Base-by-base conservation (phyloP, 2,797 vertebrate genomes). In the Gallinago solitaria region DNA sequence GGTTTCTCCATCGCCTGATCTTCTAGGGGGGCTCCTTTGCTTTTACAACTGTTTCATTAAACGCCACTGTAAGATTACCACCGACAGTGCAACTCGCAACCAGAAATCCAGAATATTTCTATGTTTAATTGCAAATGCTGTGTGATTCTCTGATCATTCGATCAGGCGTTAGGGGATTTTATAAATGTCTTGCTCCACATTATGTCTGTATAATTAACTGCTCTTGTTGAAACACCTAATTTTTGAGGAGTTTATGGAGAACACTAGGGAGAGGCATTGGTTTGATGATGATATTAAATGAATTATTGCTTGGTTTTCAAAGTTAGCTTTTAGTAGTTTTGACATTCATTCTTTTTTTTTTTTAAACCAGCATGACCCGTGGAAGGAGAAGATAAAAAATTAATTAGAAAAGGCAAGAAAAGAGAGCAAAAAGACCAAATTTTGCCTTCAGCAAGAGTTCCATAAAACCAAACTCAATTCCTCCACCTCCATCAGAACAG, bases 251-350 rank as follows among this genome's bases (percentile, higher is more conserved):
- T 86, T 93, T 86, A 30, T 89, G 68, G 67, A 54, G 87, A 97
- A 73, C 65, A 93, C 50, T 2, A 59, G 73, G 79, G 84, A 90
- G 77, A 93, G 16, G 43, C 85, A 69, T 13, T 28, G 41, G 59
- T 81, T 94, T 91, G 90, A 94, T 85, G 87, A 80, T 90, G 89
- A 95, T 88, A 91, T 92, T 76, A 77, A 81, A 82, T 84, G 74
- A 92, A 92, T 83, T 88, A 87, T 95, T 92, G 54, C 56, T 88
- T 41, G 47, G 33, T 48, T 93, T 96, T 95, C 80, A 53, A 86
- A 94, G 69, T 63, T 91, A 12, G 32, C 76, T 75, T 64, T 77
- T 75, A 91, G 81, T 64, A 79, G 30, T 79, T 91, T 63, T 88
- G 91, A 95, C 83, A 64, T 69, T 74, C 32, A 23, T 39, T 83